These are phyloP conservation scores for Hemithea aestivaria DNA, from an alignment of 2,888 invertebrate species.

Conservation along the genomic window DNA sequence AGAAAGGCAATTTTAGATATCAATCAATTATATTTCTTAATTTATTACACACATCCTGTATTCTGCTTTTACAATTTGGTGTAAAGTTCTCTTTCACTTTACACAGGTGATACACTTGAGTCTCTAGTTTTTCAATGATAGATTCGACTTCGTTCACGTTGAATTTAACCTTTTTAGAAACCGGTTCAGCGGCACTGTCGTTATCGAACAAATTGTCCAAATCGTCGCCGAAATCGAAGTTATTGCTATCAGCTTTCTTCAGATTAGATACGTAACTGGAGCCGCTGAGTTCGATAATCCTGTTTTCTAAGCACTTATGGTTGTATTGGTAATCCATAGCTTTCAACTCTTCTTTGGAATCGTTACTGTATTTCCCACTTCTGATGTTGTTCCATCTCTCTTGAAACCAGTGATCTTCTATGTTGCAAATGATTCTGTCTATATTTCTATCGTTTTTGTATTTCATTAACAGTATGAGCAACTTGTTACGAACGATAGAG, in stretches of 20 bases:
- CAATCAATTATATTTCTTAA: slow-evolving; percentile 49
- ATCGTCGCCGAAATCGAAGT: slow-evolving; percentile 55
- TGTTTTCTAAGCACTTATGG: slow-evolving; percentile 27
- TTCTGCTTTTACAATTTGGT: slow-evolving; percentile 40
- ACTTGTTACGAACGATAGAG: slow-evolving; percentile 32
- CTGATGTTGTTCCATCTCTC: slow-evolving; percentile 32
- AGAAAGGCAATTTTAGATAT: slow-evolving; percentile 25
- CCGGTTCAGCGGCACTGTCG: slow-evolving; percentile 47
- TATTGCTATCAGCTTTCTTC: slow-evolving; percentile 25
- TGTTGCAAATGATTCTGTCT: slow-evolving; percentile 32
- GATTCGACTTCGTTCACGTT: slow-evolving; percentile 37
- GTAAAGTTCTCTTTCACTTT: slow-evolving; percentile 44
- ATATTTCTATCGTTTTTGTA: slow-evolving; percentile 28
- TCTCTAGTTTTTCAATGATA: slow-evolving; percentile 50
- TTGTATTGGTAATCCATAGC: slow-evolving; percentile 14
- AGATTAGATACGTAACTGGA: slow-evolving; percentile 4
- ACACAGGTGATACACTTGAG: slow-evolving; percentile 38
- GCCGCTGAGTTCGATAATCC: not conserved
- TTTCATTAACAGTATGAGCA: slow-evolving; percentile 30
- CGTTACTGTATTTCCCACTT: slow-evolving; percentile 14
- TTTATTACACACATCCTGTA: slow-evolving; percentile 46
- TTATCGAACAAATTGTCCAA: slow-evolving; percentile 48
- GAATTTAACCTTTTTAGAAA: slow-evolving; percentile 52
- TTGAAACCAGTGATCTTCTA: slow-evolving; percentile 31
- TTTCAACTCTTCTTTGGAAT: slow-evolving; percentile 3